Base-by-base conservation (phyloP, 92 coral and sea anemone species). In the Heteractis magnifica region DNA sequence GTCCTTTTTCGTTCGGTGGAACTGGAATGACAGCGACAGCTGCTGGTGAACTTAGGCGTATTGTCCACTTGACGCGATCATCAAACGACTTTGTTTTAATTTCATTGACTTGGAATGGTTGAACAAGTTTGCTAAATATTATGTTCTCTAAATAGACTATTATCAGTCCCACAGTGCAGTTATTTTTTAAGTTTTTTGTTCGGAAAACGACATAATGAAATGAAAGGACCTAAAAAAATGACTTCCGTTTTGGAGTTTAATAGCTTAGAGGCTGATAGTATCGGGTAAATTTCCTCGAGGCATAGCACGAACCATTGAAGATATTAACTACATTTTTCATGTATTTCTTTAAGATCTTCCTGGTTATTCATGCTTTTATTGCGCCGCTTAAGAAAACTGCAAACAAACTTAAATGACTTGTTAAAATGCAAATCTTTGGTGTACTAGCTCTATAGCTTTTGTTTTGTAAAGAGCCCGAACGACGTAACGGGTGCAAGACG, bases 1-100 rank as follows among this genome's bases (percentile, higher is more conserved):
- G 68, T 56, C 82, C 50, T 68, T 13, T 71, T 80, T 53, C 71
- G 83, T 13, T 23, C 71, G 20, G 70, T 41, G 50, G n/a, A 79
- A 76, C 79, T 41, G 79, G 51, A 68, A 64, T 26, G 64, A 56
- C 72, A 18, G 6, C 20, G 70, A 49, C 82, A 79, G 82, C 82
- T 79, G 82, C 55, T 79, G 18, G 58, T 75, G 13, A 51, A 26
- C 49, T 21, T 34, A 23, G 41, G 8, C 5, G 68, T 19, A 79
- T 79, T 79, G 82, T 79, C 49, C 20, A 79, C 73, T 62, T 62
- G 70, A 62, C 23, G 70, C 20, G 44, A 34, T 34, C 44, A 34
- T 34, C 44, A 12, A 0, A 62, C 20, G 70, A 62, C 70, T 79
- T 79, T 55, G 59, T 78, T 53, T 56, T 52, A n/a, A n/a, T n/a